Conservation (phyloP, 2,113 vertebrate genomes). For the Paramisgurnus dabryanus region DNA sequence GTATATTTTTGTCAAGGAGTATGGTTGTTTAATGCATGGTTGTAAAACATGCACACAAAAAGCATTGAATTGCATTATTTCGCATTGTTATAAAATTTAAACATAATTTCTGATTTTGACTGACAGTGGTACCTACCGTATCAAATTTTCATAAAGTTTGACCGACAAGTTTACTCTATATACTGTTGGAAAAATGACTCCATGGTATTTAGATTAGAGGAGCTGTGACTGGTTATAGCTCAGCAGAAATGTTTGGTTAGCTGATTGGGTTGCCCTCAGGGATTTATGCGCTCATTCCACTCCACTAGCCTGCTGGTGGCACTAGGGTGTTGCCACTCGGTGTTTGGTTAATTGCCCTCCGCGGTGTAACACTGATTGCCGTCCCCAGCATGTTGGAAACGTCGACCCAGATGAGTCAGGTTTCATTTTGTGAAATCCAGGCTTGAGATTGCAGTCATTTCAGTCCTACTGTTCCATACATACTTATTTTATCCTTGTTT, state of each 20-base stretch:
- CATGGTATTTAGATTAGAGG: slow-evolving; percentile 64
- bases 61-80: background rate
- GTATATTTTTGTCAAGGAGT: background rate
- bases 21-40: background rate
- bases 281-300: slow-evolving; percentile 33
- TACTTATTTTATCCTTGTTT: background rate
- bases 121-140: slow-evolving; percentile 14
- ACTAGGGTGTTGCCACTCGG: slow-evolving; percentile 27
- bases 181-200: slow-evolving; percentile 49
- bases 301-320: slow-evolving; percentile 23
- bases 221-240: slow-evolving; percentile 50
- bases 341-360: slow-evolving; percentile 46
- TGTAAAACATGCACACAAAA: background rate
- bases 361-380: background rate
- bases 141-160: slow-evolving; percentile 18
- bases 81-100: background rate
- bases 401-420: slow-evolving; percentile 64
- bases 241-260: slow-evolving; percentile 63
- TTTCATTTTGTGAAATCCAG: slow-evolving; percentile 59
- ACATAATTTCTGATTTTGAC: slow-evolving; percentile 25
- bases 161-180: slow-evolving; percentile 1
- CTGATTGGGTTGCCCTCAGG: slow-evolving; percentile 65
- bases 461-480: slow-evolving; percentile 33
- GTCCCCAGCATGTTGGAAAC: slow-evolving; percentile 36
- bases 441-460: slow-evolving; percentile 36